Percentiles rank a stretch among this genome's conserved stretches.
phyloP scores from a whole-genome alignment of 2,797 vertebrate species.

The Crenuchus spilurus region DNA sequence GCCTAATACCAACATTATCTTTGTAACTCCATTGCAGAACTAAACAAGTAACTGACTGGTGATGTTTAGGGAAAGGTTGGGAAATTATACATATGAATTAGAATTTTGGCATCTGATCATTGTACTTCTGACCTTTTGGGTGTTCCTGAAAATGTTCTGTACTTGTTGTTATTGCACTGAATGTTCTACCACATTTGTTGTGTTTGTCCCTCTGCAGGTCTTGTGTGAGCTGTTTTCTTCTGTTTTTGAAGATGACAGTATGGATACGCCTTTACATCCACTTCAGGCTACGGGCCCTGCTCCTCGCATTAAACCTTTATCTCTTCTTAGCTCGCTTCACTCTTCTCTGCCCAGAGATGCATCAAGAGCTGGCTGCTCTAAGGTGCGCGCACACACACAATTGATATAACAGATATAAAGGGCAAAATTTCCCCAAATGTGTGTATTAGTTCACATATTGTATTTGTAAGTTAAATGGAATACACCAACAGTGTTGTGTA shows the following conservation, averaged over 20 bases:
- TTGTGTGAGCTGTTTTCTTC: conserved; percentile 83
- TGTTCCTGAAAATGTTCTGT: too few species aligned
- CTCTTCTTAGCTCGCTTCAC: conserved; percentile 63
- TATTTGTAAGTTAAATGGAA: too few species aligned
- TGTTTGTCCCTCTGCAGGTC: conserved; percentile 66
- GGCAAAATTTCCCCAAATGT: too few species aligned
- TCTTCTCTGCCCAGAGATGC: conserved; percentile 65
- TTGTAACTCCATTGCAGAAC: too few species aligned
- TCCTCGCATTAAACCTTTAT: conserved; percentile 71
- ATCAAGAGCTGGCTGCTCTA: conserved; percentile 65
- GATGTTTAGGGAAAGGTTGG: too few species aligned
- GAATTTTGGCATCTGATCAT: too few species aligned
- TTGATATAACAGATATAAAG: too few species aligned
- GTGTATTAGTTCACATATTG: too few species aligned
- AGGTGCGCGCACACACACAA: conserved; percentile 66
- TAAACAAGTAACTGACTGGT: too few species aligned
- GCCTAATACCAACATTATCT: too few species aligned
- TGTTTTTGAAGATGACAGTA: conserved; percentile 77
- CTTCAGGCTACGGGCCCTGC: conserved; percentile 54
- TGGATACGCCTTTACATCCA: conserved; percentile 69
- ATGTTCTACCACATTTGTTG: not conserved
- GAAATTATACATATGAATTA: too few species aligned
- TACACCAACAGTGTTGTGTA: too few species aligned
- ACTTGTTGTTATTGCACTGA: not conserved
- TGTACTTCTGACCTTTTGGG: not conserved